Conservation (phyloP, 2,797 vertebrate species). For the Gastrophryne carolinensis region DNA sequence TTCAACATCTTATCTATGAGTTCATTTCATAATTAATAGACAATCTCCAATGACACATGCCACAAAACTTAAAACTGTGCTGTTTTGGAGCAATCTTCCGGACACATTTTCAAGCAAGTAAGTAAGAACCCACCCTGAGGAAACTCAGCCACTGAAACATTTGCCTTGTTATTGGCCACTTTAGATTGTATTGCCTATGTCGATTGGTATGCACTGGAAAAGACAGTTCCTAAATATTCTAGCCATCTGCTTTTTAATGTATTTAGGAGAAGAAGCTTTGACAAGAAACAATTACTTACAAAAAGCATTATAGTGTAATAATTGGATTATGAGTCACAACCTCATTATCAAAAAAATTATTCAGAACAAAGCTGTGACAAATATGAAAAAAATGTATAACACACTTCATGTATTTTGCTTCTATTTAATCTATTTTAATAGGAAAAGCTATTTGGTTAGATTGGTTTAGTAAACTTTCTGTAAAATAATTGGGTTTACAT, state of each 20-base stretch:
- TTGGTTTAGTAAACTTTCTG: constrained; percentile 53
- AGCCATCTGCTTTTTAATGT: neutral
- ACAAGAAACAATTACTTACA: constrained; percentile 29
- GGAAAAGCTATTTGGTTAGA: constrained; percentile 46
- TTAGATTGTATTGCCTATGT: too few species aligned
- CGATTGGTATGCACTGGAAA: neutral
- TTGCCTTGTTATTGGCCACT: too few species aligned
- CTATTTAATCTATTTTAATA: constrained; percentile 43
- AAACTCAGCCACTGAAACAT: too few species aligned
- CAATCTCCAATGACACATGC: too few species aligned
- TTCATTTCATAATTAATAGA: too few species aligned
- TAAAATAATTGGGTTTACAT: constrained; percentile 51
- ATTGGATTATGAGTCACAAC: constrained; percentile 48
- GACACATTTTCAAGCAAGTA: too few species aligned
- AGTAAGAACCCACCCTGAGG: too few species aligned
- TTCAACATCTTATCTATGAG: too few species aligned
- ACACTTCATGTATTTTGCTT: constrained; percentile 28
- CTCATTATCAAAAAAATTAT: constrained; percentile 45
- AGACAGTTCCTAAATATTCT: neutral
- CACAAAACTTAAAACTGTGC: too few species aligned
- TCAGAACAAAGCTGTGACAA: constrained; percentile 40
- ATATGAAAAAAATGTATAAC: constrained; percentile 37
- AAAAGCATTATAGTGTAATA: constrained; percentile 40
- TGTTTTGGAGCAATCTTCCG: too few species aligned
- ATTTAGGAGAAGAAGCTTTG: constrained; percentile 26